A percentile compares a stretch with the other conserved stretches of the same genome.
These are phyloP conservation scores for Lamellibrachia satsuma DNA, from an alignment of 2,888 invertebrate genomes.

Conservation along the genomic window DNA sequence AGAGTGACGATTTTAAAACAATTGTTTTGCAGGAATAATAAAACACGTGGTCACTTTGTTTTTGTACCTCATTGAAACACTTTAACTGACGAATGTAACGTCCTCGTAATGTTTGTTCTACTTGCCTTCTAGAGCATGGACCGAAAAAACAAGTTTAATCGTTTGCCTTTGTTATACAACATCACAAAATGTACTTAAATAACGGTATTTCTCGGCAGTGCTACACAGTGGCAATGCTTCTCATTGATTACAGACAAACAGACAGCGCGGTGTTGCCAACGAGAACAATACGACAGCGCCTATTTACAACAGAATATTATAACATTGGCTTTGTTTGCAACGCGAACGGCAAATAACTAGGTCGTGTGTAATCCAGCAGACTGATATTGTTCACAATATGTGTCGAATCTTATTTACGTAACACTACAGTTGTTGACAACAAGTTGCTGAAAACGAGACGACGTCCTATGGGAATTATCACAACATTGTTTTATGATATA, in stretches of 20 bases:
- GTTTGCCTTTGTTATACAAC: background rate
- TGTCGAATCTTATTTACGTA: background rate
- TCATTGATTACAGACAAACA: background rate
- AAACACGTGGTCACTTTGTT: background rate
- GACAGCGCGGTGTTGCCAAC: background rate
- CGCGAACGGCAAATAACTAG: background rate
- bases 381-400: background rate
- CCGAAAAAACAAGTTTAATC: background rate
- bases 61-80: background rate
- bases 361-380: constrained; percentile 1
- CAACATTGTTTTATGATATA: background rate
- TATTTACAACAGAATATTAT: background rate
- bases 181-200: background rate
- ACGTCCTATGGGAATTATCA: background rate
- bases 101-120: background rate
- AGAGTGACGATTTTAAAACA: background rate
- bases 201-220: background rate
- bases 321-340: background rate
- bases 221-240: background rate
- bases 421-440: background rate
- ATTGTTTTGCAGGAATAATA: background rate
- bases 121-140: background rate
- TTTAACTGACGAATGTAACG: background rate
- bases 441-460: background rate
- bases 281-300: background rate